Evolutionary conservation across 2,113 vertebrate genomes (phyloP).

Genomic region (Myiozetetes cayanensis): DNA sequence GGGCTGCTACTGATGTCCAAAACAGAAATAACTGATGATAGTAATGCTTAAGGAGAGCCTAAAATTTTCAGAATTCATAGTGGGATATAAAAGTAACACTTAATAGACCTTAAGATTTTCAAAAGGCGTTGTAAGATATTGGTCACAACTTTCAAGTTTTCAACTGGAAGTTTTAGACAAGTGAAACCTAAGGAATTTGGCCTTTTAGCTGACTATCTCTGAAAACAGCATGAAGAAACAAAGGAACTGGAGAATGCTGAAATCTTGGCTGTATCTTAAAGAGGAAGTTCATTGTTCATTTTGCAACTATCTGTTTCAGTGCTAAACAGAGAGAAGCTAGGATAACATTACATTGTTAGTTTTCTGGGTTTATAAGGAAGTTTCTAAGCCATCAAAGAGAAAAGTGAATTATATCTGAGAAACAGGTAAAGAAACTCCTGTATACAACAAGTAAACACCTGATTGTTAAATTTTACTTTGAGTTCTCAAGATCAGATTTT

Average conservation of each 20-base stretch:
- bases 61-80: neutral
- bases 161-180: neutral
- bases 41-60: neutral
- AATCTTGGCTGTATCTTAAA: neutral
- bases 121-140: neutral
- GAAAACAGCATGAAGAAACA: slow-evolving; percentile 15
- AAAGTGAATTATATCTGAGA: neutral
- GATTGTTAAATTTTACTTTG: neutral
- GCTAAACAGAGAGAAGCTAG: neutral
- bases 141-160: neutral
- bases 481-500: neutral
- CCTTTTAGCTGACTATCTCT: neutral
- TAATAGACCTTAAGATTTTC: neutral
- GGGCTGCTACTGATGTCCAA: neutral
- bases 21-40: neutral
- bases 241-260: neutral
- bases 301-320: neutral
- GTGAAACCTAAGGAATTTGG: neutral
- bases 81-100: neutral
- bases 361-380: slow-evolving; percentile 7
- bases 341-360: neutral
- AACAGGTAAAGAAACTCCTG: neutral
- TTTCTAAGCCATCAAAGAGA: neutral
- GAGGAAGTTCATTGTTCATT: neutral
- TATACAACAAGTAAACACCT: neutral